Evolutionary conservation across 1,140 invertebrate species (phyloP).

Genomic region (Aphidius ervi): DNA sequence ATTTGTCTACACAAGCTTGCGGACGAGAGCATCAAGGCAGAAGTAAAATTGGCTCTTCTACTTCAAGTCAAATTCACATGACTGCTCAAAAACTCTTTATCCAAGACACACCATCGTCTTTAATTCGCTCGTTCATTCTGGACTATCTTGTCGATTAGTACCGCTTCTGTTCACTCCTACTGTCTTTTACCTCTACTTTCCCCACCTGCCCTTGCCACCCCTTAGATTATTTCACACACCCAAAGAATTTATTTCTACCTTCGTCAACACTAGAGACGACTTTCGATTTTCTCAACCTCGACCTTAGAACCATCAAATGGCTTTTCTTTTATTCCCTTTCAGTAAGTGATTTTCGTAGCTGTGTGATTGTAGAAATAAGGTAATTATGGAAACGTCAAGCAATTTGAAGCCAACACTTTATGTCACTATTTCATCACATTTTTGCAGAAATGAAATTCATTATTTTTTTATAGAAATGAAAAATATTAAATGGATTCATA

Average conservation of each 20-base stretch:
- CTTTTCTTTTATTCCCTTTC: background rate
- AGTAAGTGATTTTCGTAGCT: background rate
- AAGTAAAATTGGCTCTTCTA: conserved; percentile 36
- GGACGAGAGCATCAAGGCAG: conserved; percentile 20
- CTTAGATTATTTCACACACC: background rate
- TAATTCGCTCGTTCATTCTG: conserved; percentile 30
- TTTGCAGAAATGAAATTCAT: no score
- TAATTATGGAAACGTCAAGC: conserved; percentile 21
- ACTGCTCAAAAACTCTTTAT: conserved; percentile 38
- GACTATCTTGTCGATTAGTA: conserved; percentile 19
- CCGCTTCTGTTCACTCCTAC: no score
- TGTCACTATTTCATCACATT: no score
- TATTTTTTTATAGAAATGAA: no score
- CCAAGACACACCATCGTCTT: conserved; percentile 33
- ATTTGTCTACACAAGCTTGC: conserved; percentile 3
- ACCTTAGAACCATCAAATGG: background rate
- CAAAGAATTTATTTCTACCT: conserved; percentile 11
- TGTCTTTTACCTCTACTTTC: no score
- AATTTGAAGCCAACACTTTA: conserved; percentile 1
- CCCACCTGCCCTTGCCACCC: no score
- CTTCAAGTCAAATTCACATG: conserved; percentile 34
- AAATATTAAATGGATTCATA: no score
- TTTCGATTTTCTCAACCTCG: conserved; percentile 13
- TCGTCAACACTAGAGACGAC: conserved; percentile 9
- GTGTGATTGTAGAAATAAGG: background rate